A percentile compares a stretch with the other conserved stretches of the same genome.
These are phyloP conservation scores for Tetrax tetrax DNA, from an alignment of 2,113 vertebrate genomes.

Conservation along the genomic window DNA sequence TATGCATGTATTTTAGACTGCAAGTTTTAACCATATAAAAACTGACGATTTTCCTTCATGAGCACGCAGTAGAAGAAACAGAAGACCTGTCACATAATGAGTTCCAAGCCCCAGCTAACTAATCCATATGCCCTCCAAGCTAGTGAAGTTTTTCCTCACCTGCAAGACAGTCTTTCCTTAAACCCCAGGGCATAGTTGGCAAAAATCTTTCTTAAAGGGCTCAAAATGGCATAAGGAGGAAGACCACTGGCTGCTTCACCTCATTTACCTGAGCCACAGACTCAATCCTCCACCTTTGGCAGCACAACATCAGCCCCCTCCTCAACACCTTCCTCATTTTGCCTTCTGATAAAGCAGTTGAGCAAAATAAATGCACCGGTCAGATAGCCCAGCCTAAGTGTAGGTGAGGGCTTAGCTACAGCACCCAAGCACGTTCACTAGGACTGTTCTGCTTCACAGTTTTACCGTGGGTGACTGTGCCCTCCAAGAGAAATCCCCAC, in stretches of 20 bases:
- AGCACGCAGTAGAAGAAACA: neutral
- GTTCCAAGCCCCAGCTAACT: neutral
- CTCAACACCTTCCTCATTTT: neutral
- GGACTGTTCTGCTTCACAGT: no score
- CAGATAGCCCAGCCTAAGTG: no score
- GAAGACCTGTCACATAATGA: accelerated
- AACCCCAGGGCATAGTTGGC: accelerated
- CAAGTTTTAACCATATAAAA: neutral
- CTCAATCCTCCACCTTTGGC: neutral
- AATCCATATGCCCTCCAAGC: neutral
- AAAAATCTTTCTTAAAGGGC: neutral
- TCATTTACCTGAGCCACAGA: neutral
- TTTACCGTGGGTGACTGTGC: accelerated
- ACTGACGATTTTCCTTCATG: accelerated
- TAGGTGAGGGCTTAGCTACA: neutral
- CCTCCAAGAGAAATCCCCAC: neutral
- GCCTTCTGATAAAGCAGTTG: accelerated
- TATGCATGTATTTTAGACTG: neutral
- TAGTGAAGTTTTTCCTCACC: neutral
- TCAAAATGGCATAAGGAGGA: neutral
- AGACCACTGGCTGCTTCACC: neutral
- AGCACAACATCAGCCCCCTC: neutral
- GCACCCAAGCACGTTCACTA: neutral
- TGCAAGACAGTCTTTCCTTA: neutral
- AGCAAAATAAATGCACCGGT: accelerated